Evolutionary conservation across 2,797 vertebrate species (phyloP), one percentile per base, ranked within the genome.

Genomic region (Sebastes alutus): DNA sequence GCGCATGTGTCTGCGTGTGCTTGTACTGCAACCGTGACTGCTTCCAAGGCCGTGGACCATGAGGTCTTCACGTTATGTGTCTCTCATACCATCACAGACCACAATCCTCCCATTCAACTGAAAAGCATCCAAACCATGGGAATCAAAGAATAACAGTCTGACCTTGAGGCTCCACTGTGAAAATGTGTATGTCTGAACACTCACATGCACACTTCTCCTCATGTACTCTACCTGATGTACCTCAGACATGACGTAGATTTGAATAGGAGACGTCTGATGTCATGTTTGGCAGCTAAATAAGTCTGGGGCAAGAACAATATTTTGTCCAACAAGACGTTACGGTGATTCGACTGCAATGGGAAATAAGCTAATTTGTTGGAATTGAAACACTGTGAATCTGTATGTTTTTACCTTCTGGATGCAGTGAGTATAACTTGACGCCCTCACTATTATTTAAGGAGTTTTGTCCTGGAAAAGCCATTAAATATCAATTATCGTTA

Each of bases 401-500:
- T 80, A 78, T 75, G 71, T 78, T 85, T 87, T 46, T 76, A 76
- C 54, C 63, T 52, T 86, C 27, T 80, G 71, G 58, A 60, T 81
- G 65, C 72, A 75, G 9, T 56, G 61, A 64, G 10, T 72, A 61
- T 56, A 80, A 83, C 38, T 84, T 18, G 14, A 77, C 77, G 61
- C 49, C 54, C 55, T 83, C 71, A 75, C 49, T 77, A 52, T 72
- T 88, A 42, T 59, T 64, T n/a, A 29, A 64, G 65, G 74, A 71
- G 75, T 42, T 54, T 72, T 74, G 27, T 81, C 20, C 55, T 78
- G 89, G 78, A 93, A 90, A 89, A 91, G 58, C 75, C 76, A 87
- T 91, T 84, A 92, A 90, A 87, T 67, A 81, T 86, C 71, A 82
- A 83, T 92, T 91, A 65, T 69, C 22, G 14, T 78, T 67, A 77